Evolutionary conservation across 2,888 invertebrate genomes (phyloP), one percentile per base, ranked within the genome.

Genomic region (Campopleginae sp.): DNA sequence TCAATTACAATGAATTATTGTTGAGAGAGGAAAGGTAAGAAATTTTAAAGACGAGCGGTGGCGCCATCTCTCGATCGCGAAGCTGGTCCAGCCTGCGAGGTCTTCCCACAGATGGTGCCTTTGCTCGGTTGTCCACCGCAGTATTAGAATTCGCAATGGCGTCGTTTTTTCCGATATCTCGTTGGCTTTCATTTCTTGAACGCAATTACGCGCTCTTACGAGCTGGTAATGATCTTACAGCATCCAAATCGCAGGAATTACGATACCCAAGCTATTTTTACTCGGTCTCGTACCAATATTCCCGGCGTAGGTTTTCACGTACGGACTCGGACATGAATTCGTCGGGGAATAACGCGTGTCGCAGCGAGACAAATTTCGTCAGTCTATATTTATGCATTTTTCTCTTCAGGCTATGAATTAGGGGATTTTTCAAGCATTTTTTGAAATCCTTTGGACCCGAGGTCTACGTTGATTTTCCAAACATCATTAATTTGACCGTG

Each of bases 121-220:
- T 58, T 6, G 27, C 27, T 19, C 78, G 27, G 31, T 61, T 27
- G 44, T 17, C 14, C 42, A 27, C 23, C 14, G 7, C 17, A 78
- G 6, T 19, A 3, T 58, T n/a, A 19, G 7, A 68, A 61, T 78
- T 70, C 58, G 78, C 68, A 70, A 78, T 68, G 68, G 78, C 78
- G 78, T 44, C 42, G 61, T 46, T 46, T 14, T 12, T 31, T 51
- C n/a, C 17, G 23, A 66, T 66, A 66, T 4, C 14, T 66, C 8
- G 46, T 10, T 44, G 12, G 10, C 17, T 27, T 44, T 12, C 8
- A 46, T 75, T 75, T 48, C 48, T 54, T 27, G 38, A 48, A 17
- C 42, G 27, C 66, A 66, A 77, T 54, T 38, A 10, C 33, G 19
- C 6, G 19, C 42, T 17, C 38, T 33, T 6, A 54, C 7, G 65